Evolutionary conservation across 2,888 invertebrate species (phyloP).

Genomic region (Pachycephus smyrnensis): DNA sequence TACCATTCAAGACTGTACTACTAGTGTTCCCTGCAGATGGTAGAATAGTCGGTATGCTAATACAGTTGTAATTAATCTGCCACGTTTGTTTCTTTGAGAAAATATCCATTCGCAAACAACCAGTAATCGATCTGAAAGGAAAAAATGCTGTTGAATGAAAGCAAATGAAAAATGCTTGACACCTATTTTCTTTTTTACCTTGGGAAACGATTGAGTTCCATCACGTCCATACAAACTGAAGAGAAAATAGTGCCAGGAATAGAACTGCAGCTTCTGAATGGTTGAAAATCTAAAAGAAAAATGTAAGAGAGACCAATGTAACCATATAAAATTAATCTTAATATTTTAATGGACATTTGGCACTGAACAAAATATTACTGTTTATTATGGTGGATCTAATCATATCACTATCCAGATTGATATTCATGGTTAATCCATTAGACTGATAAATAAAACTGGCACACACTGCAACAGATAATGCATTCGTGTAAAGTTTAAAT

Average conservation of each 20-base stretch:
- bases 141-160: background rate
- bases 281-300: conserved; percentile 43
- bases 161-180: background rate
- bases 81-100: conserved; percentile 47
- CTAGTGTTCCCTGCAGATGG: conserved; percentile 25
- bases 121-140: conserved; percentile 46
- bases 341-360: too few relatives aligned
- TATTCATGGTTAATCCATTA: conserved; percentile 48
- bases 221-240: conserved; percentile 48
- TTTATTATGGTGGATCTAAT: conserved; percentile 43
- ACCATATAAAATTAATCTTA: too few relatives aligned
- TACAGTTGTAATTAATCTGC: conserved; percentile 53
- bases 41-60: conserved; percentile 44
- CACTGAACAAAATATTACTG: conserved; percentile 30
- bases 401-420: conserved; percentile 40
- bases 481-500: too few relatives aligned
- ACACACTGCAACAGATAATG: conserved; percentile 45
- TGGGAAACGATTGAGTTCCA: conserved; percentile 48
- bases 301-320: background rate
- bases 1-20: conserved; percentile 5
- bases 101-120: conserved; percentile 50
- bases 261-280: conserved; percentile 47
- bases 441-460: conserved; percentile 51
- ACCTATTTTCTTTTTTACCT: conserved; percentile 32
- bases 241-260: conserved; percentile 56